Evolutionary conservation across 2,888 invertebrate species (phyloP).

Genomic region (Tipula vernalis): DNA sequence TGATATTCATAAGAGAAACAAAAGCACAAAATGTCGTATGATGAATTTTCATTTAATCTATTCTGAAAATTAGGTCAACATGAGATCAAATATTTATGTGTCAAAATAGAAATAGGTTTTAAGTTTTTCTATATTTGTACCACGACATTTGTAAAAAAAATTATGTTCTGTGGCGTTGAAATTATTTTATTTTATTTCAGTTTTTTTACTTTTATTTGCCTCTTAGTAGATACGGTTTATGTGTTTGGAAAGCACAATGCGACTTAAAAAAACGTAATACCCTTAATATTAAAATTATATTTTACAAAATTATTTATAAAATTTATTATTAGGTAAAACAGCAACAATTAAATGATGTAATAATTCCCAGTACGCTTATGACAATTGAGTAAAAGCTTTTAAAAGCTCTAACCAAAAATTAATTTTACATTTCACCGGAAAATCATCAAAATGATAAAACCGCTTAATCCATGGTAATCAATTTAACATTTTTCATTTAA

Average conservation of each 20-base stretch:
- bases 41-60: background rate
- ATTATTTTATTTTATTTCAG: background rate
- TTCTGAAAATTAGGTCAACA: background rate
- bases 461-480: slow-evolving; percentile 4
- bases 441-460: background rate
- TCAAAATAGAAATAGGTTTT: background rate
- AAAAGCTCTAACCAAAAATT: background rate
- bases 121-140: background rate
- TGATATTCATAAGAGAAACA: background rate
- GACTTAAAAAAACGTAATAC: background rate
- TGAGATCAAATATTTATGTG: background rate
- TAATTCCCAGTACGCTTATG: background rate
- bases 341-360: background rate
- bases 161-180: background rate
- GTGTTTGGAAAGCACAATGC: background rate
- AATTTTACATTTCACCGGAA: background rate
- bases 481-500: background rate
- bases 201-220: background rate
- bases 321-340: background rate
- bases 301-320: background rate
- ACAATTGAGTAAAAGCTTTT: background rate
- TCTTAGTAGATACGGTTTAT: background rate
- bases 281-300: background rate
- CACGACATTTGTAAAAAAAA: background rate
- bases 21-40: background rate